Base-by-base conservation (phyloP, 2,888 invertebrate species). In the Chymomyza amoena region DNA sequence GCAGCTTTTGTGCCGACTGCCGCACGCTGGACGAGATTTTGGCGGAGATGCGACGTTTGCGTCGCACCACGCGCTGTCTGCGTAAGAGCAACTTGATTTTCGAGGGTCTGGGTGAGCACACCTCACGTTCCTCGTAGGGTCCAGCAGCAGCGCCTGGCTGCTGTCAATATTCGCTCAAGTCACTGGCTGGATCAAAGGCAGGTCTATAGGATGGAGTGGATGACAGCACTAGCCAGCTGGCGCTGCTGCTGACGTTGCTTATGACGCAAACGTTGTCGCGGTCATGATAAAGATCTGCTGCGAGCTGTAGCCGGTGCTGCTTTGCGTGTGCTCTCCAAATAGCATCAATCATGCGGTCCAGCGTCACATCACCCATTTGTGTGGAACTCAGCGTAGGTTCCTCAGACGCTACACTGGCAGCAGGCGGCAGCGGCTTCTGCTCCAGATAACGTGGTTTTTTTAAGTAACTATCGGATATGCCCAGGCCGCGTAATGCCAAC, bases 271-370 rank as follows among this genome's bases (percentile, higher is more conserved):
- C 73, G 68, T 54, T 73, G 25, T 54, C 68, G 10, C 63, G 69
- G 45, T 7, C 36, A 61, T n/a, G 70, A 16, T 56, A 16, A 28
- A 50, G 32, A 10, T 51, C 64, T 9, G 39, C 64, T 6, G 1
- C 25, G 10, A 54, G 64, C 68, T 10, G 54, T 18, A 39, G 57
- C 59, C 45, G 50, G 64, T 39, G 66, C 10, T 25, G 56, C n/a
- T 56, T 92, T 91, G n/a, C 89, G 87, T 4, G 90, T 91, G 77
- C 92, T 92, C 75, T 91, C 91, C 18, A 92, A 75, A 92, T 92
- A 36, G 92, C 92, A 70, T 92, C 92, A 69, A 92, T 92, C 92
- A 92, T 92, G 60, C 89, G 89, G 64, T 91, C 91, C 68, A 92
- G 73, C 1, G 92, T 91, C 13, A 86, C 87, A 73, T 92, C 92